Evolutionary conservation across 2,797 vertebrate genomes (phyloP).

Genomic region (Dendrocincla fuliginosa): DNA sequence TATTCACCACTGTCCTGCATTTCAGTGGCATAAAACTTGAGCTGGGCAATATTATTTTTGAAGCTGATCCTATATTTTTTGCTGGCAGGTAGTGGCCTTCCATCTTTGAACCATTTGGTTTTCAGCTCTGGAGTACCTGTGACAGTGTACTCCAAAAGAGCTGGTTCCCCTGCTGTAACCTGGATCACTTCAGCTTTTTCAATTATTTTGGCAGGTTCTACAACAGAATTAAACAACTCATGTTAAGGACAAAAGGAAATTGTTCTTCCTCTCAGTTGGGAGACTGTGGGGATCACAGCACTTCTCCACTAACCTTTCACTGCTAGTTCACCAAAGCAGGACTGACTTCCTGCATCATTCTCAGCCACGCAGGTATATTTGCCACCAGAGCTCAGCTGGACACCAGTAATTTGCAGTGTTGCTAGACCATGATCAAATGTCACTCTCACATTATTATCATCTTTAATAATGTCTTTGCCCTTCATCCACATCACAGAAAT

Average conservation of each 20-base stretch:
- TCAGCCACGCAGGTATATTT: conserved; percentile 93
- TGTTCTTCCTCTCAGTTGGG: not conserved
- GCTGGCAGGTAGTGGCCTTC: conserved; percentile 87
- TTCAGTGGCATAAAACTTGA: conserved; percentile 92
- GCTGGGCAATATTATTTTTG: conserved; percentile 89
- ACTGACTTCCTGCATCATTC: conserved; percentile 95
- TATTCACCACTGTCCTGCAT: conserved; percentile 92
- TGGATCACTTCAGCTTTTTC: conserved; percentile 93
- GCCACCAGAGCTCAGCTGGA: conserved; percentile 85
- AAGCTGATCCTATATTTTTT: conserved; percentile 95
- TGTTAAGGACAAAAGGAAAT: conserved; percentile 33
- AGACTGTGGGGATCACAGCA: not conserved
- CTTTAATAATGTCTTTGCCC: conserved; percentile 89
- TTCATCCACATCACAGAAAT: conserved; percentile 93
- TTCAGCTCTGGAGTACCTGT: conserved; percentile 94
- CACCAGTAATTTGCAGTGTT: conserved; percentile 83
- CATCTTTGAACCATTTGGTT: conserved; percentile 94
- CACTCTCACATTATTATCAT: conserved; percentile 88
- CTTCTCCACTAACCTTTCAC: conserved; percentile 91
- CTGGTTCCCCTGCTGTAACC: conserved; percentile 93
- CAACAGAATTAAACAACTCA: conserved; percentile 66
- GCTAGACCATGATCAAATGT: conserved; percentile 88
- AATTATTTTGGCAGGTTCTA: conserved; percentile 94
- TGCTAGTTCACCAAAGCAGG: conserved; percentile 89
- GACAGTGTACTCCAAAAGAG: conserved; percentile 90